phyloP scores from a whole-genome alignment of 2,113 vertebrate species.

The Pristiophorus japonicus region DNA sequence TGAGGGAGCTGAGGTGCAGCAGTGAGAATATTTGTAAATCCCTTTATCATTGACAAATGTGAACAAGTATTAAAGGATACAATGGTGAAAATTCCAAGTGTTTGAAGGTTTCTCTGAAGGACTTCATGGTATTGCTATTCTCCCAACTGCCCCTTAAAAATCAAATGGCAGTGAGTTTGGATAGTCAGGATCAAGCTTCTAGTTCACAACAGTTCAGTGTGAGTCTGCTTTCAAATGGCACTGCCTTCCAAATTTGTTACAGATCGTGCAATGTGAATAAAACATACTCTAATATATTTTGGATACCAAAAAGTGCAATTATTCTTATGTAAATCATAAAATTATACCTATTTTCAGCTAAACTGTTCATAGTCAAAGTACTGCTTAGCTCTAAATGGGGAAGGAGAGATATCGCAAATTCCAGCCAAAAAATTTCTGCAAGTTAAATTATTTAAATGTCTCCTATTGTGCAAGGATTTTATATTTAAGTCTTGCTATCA shows the following conservation, averaged over 20 bases:
- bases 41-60: neutral
- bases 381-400: neutral
- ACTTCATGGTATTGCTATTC: neutral
- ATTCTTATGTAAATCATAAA: neutral
- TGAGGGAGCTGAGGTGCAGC: neutral
- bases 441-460: constrained; percentile 9
- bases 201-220: neutral
- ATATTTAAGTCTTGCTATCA: neutral
- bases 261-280: no score
- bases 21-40: neutral
- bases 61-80: neutral
- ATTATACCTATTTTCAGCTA: neutral
- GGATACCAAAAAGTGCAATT: neutral
- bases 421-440: neutral
- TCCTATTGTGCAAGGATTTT: constrained; percentile 2
- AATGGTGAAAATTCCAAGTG: neutral
- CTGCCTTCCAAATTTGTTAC: neutral
- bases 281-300: neutral
- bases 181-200: neutral
- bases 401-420: neutral
- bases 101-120: neutral
- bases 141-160: neutral
- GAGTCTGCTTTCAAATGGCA: neutral
- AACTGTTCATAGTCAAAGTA: neutral
- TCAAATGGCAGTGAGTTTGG: neutral